Conservation (phyloP, 2,797 vertebrate species). For the Carapus acus region DNA sequence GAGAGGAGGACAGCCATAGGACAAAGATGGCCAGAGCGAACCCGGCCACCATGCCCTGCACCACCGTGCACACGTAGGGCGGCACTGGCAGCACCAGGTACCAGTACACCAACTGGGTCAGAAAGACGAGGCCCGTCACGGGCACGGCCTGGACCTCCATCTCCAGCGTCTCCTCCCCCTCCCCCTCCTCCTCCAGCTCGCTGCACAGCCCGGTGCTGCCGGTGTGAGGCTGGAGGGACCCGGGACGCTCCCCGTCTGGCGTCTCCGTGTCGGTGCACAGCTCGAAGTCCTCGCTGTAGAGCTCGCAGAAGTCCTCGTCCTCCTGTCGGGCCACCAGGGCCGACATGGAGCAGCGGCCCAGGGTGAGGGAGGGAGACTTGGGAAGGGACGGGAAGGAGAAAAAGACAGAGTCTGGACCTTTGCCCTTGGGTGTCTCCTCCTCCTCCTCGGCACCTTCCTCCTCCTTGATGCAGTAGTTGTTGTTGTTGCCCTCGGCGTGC, state of each 20-base stretch:
- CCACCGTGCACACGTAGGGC: slow-evolving; percentile 79
- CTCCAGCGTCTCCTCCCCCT: slow-evolving; percentile 69
- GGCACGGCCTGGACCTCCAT: slow-evolving; percentile 70
- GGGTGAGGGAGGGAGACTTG: slow-evolving; percentile 69
- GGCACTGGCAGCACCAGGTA: slow-evolving; percentile 91
- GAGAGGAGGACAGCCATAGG: slow-evolving; percentile 85
- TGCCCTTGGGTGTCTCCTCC: slow-evolving; percentile 60
- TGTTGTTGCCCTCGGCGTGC: slow-evolving; percentile 82
- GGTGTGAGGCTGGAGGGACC: slow-evolving; percentile 76
- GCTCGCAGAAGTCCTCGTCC: slow-evolving; percentile 93
- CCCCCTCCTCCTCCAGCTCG: slow-evolving; percentile 75
- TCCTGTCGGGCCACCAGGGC: slow-evolving; percentile 87
- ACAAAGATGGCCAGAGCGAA: slow-evolving; percentile 86
- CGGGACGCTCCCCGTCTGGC: slow-evolving; percentile 63
- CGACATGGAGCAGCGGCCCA: slow-evolving; percentile 88
- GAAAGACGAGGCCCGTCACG: slow-evolving; percentile 75
- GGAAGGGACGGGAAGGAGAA: slow-evolving; percentile 64
- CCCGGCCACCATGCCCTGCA: slow-evolving; percentile 83
- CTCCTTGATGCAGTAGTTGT: slow-evolving; percentile 94
- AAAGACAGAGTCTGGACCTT: slow-evolving; percentile 68
- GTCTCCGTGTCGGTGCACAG: slow-evolving; percentile 78
- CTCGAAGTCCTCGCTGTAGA: slow-evolving; percentile 91
- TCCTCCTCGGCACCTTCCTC: slow-evolving; percentile 80
- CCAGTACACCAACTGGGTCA: slow-evolving; percentile 80
- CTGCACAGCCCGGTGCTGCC: slow-evolving; percentile 78